These are phyloP conservation scores for Anthoptus insignis DNA, from an alignment of 2,888 invertebrate species.

Conservation along the genomic window DNA sequence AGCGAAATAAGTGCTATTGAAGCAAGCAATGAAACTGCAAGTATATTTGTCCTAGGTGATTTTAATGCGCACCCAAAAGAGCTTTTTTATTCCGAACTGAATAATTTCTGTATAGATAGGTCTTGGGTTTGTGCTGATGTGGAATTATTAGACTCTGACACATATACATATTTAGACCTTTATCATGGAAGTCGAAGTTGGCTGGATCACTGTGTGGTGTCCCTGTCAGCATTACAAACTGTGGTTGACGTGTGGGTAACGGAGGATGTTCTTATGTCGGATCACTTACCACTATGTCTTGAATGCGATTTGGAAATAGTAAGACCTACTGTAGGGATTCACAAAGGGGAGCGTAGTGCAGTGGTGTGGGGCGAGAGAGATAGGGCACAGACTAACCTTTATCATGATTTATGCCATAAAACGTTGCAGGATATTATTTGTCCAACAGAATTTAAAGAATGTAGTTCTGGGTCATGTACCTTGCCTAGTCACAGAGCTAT, in stretches of 20 bases:
- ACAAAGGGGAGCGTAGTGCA: neutral
- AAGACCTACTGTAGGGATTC: neutral
- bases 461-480: neutral
- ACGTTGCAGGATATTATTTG: neutral
- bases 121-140: neutral
- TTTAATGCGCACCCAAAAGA: too few species aligned
- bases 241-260: neutral
- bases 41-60: too few species aligned
- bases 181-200: neutral
- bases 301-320: neutral
- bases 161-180: neutral
- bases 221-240: neutral
- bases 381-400: neutral
- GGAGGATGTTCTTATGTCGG: neutral
- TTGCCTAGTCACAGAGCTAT: neutral
- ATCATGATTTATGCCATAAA: neutral
- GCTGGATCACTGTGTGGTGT: neutral
- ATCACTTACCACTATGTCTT: neutral
- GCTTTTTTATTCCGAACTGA: too few species aligned
- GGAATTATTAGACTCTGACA: neutral
- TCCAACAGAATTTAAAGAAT: too few species aligned
- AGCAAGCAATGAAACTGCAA: too few species aligned
- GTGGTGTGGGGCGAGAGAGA: neutral
- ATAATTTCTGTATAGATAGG: neutral
- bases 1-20: too few species aligned